phyloP scores from a whole-genome alignment of 2,888 invertebrate species.

The Lamellibrachia columna region DNA sequence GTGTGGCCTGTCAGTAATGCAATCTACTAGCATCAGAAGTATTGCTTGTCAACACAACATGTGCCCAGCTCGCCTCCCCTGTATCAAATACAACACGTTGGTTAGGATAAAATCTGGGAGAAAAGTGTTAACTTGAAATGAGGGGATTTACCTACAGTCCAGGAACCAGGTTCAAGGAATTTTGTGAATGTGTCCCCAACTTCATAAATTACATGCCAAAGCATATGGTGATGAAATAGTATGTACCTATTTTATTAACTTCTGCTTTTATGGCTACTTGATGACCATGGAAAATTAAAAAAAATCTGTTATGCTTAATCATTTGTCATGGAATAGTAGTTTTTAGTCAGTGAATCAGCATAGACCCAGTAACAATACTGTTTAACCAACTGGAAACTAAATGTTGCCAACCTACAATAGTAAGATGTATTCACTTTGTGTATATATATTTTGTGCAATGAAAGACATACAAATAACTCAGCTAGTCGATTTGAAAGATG shows the following conservation, averaged over 20 bases:
- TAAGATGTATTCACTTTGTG: neutral
- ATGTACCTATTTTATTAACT: neutral
- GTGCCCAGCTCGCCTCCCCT: no score
- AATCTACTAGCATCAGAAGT: no score
- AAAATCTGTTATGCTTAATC: neutral
- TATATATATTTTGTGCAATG: neutral
- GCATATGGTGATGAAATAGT: neutral
- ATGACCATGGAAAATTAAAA: neutral
- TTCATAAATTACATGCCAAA: neutral
- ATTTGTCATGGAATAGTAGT: neutral
- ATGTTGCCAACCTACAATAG: neutral
- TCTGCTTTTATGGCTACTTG: neutral
- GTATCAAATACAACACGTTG: no score
- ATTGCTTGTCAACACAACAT: no score
- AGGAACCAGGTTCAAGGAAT: neutral
- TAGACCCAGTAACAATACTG: neutral
- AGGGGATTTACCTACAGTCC: neutral
- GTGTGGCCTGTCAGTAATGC: no score
- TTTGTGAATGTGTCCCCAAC: neutral
- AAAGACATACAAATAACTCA: neutral
- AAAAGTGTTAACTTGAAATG: neutral
- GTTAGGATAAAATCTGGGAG: neutral
- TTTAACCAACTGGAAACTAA: neutral
- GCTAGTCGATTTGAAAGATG: neutral
- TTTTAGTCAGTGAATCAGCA: neutral